Evolutionary conservation across 64 coral and sea anemone species (phyloP), one percentile per base, ranked within the genome.

Genomic region (Stichodactyla mertensii): DNA sequence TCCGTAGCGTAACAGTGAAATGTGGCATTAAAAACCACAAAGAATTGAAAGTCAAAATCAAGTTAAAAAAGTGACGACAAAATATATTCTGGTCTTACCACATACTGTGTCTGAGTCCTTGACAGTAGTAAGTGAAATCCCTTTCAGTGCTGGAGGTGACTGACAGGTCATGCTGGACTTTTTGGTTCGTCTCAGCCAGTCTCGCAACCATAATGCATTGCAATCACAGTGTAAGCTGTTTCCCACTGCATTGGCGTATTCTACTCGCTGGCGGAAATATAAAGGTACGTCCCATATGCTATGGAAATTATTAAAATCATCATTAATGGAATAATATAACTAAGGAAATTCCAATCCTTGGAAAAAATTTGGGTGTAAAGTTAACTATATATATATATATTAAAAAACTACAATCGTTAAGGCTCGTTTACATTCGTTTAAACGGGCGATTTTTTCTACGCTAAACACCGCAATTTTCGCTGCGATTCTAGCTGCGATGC

Each of bases 161-260:
- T 82, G 77, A 67, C 94, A 96, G 0, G 94, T 90, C 3, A 96
- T 88, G 23, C 54, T 57, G 5, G 91, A 10, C 23, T 88, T 79
- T 56, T 16, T 67, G 51, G 87, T 89, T 19, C 52, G 80, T 10
- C 52, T 16, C 26, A 96, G 54, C 94, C 94, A 96, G 54, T 84
- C 55, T 54, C 85, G 86, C 24, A 96, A 82, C 94, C 94, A 96
- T 10, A 87, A 89, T 55, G 80, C 90, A 52, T 96, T 96, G 64
- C 94, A 96, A 57, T 96, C 94, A 52, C 94, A 96, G 52, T 90
- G 88, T 6, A 96, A 85, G 45, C 18, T 85, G 82, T 92, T 96
- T 31, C 91, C 91, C 69, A 81, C 86, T n/a, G 71, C 86, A 55
- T 87, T 60, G 26, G 52, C 60, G 19, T 85, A 71, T 6, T 83